Percentiles rank a stretch among this genome's conserved stretches.
Evolutionary conservation across 2,113 vertebrate genomes (phyloP).

Genomic region (Centropristis striata): DNA sequence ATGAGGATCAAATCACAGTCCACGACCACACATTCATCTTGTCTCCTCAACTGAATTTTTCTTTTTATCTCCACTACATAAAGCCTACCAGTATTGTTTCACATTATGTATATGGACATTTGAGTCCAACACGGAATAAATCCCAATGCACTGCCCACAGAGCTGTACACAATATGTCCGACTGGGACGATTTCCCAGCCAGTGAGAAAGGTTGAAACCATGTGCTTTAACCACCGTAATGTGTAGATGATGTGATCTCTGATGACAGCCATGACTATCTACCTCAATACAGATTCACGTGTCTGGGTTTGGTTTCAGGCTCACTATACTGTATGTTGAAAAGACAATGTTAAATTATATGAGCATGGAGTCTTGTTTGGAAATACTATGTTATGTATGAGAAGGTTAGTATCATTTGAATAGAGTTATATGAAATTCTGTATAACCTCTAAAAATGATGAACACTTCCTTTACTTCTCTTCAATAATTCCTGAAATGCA

Average conservation of each 20-base stretch:
- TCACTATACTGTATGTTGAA: slow-evolving; percentile 31
- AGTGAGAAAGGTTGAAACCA: slow-evolving; percentile 27
- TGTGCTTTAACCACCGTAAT: slow-evolving; percentile 45
- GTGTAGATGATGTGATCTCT: slow-evolving; percentile 54
- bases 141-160: slow-evolving; percentile 17
- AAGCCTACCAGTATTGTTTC: slow-evolving; percentile 35
- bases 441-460: slow-evolving; percentile 3
- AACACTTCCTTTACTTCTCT: slow-evolving; percentile 7
- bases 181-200: slow-evolving; percentile 44
- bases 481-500: slow-evolving; percentile 4
- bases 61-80: slow-evolving; percentile 37
- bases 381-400: slow-evolving; percentile 31
- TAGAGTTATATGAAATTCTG: slow-evolving; percentile 8
- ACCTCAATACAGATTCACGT: slow-evolving; percentile 47
- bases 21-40: slow-evolving; percentile 37
- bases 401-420: neutral
- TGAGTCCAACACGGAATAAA: slow-evolving; percentile 48
- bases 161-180: slow-evolving; percentile 21
- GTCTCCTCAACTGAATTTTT: slow-evolving; percentile 23
- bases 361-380: slow-evolving; percentile 23
- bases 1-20: neutral
- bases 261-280: slow-evolving; percentile 73
- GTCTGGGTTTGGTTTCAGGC: slow-evolving; percentile 44
- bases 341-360: slow-evolving; percentile 48
- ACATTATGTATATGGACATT: slow-evolving; percentile 41